Conservation (phyloP, 2,797 vertebrate genomes). For the Clarias pachynema region DNA sequence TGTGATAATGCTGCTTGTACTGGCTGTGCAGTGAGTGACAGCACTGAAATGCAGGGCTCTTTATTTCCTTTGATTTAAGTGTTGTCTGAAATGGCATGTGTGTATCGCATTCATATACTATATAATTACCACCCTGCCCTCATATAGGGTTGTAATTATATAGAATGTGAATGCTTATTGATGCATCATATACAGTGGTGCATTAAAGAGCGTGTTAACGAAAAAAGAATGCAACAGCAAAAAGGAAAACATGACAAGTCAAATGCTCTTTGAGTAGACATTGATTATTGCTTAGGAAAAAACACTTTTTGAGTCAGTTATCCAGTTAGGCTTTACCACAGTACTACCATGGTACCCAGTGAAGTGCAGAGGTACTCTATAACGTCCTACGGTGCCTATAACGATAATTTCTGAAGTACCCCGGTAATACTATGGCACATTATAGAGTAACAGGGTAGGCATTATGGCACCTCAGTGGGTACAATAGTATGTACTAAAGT, state of each 20-base stretch:
- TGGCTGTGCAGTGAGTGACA: conserved; percentile 12
- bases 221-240: background rate
- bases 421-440: no score
- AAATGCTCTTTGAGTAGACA: background rate
- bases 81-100: background rate
- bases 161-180: background rate
- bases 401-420: no score
- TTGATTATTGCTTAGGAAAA: background rate
- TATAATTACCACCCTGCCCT: no score
- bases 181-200: background rate
- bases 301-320: background rate
- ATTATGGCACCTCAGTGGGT: no score
- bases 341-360: no score
- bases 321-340: background rate
- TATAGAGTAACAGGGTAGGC: no score
- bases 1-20: conserved; percentile 12
- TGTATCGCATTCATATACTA: background rate
- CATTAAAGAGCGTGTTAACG: background rate
- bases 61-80: background rate
- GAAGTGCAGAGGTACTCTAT: no score
- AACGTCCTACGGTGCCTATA: no score
- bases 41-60: background rate
- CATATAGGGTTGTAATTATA: background rate
- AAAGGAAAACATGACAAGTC: background rate
- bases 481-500: no score